Evolutionary conservation across 2,113 vertebrate species (phyloP).

Genomic region (Cololabis saira): DNA sequence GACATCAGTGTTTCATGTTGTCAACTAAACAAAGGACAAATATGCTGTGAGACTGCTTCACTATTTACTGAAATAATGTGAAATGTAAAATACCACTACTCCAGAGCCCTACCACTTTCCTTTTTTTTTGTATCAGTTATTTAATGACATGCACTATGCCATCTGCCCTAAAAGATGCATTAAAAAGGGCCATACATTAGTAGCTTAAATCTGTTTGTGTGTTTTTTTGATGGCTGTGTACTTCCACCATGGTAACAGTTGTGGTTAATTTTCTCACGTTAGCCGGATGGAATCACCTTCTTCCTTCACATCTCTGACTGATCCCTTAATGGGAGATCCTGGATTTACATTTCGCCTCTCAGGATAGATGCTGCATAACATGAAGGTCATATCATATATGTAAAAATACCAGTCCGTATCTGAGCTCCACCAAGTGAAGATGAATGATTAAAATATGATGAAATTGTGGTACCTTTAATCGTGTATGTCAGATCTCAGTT

Average conservation of each 20-base stretch:
- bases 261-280: slow-evolving; percentile 21
- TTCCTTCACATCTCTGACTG: slow-evolving; percentile 27
- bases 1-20: slow-evolving; percentile 39
- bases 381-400: slow-evolving; percentile 15
- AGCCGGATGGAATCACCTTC: slow-evolving; percentile 18
- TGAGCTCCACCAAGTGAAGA: too few species aligned
- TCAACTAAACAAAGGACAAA: slow-evolving; percentile 26
- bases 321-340: slow-evolving; percentile 22
- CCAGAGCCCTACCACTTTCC: slow-evolving; percentile 5
- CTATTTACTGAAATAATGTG: slow-evolving; percentile 52
- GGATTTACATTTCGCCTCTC: slow-evolving; percentile 38
- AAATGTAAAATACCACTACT: slow-evolving; percentile 54
- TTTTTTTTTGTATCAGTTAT: slow-evolving; percentile 18
- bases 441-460: too few species aligned
- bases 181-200: slow-evolving; percentile 53
- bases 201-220: slow-evolving; percentile 24
- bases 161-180: slow-evolving; percentile 44
- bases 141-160: slow-evolving; percentile 38
- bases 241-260: slow-evolving; percentile 12
- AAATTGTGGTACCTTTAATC: too few species aligned
- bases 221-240: slow-evolving; percentile 14
- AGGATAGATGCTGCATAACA: slow-evolving; percentile 64
- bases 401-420: too few species aligned
- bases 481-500: too few species aligned
- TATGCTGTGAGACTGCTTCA: slow-evolving; percentile 33